These are phyloP conservation scores for Melipona quadrifasciata DNA, from an alignment of 1,140 invertebrate species.

Conservation along the genomic window DNA sequence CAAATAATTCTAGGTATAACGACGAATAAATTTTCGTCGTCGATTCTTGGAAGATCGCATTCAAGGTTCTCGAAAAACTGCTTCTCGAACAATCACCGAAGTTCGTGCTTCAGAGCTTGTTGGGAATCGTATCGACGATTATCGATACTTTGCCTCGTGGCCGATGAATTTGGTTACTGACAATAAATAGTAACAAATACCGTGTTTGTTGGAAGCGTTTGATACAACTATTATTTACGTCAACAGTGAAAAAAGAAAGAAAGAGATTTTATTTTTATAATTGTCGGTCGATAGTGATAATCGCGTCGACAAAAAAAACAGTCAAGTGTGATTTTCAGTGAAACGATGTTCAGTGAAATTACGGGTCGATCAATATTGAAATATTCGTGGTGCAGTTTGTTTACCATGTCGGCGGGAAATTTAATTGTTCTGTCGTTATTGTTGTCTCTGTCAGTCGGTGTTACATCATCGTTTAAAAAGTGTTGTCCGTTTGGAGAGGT, in stretches of 20 bases:
- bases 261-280: no score
- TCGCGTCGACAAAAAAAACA: no score
- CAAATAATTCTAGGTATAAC: background rate
- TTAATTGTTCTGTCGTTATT: background rate
- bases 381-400: background rate
- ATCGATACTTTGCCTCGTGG: background rate
- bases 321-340: background rate
- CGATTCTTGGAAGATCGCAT: slow-evolving; percentile 8
- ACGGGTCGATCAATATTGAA: background rate
- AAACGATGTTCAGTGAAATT: background rate
- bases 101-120: background rate
- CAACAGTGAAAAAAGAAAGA: no score
- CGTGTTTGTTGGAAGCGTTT: no score
- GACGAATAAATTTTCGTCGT: background rate
- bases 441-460: background rate
- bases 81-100: background rate
- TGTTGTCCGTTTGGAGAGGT: slow-evolving; percentile 56
- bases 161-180: background rate
- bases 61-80: background rate
- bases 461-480: slow-evolving; percentile 24
- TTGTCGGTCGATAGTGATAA: no score
- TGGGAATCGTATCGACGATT: background rate
- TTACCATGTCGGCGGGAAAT: background rate
- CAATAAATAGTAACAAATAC: background rate
- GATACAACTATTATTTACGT: no score